Conservation (phyloP, 64 coral and sea anemone species). For the Actinia tenebrosa region DNA sequence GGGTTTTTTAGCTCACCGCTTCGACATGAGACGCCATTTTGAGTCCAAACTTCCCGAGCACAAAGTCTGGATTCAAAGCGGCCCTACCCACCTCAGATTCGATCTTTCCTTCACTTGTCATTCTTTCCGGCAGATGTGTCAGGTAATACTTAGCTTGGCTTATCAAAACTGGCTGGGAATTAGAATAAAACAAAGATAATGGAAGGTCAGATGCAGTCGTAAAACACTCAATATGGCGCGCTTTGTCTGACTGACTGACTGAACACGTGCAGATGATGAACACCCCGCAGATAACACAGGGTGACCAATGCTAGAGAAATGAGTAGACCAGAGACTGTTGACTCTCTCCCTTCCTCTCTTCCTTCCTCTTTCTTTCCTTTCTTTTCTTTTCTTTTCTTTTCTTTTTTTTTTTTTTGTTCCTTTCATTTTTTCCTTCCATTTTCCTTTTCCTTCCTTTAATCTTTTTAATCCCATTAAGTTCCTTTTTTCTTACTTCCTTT, state of each 20-base stretch:
- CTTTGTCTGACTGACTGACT: conserved; percentile 1
- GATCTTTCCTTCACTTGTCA: not conserved
- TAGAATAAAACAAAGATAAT: conserved; percentile 16
- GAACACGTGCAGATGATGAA: not conserved
- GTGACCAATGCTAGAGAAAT: not conserved
- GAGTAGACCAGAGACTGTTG: not conserved
- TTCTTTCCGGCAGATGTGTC: conserved; percentile 15
- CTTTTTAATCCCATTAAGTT: too few relatives aligned
- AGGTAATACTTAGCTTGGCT: not conserved
- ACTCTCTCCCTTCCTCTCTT: too few relatives aligned
- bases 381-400: too few relatives aligned
- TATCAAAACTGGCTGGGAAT: conserved; percentile 17
- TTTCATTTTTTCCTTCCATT: too few relatives aligned
- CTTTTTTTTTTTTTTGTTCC: too few relatives aligned
- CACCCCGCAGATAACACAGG: conserved; percentile 10
- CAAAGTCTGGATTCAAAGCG: conserved; percentile 9
- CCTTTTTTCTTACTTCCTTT: too few relatives aligned
- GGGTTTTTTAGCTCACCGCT: not conserved
- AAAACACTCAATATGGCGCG: not conserved
- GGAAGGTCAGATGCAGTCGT: not conserved
- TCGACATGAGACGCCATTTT: conserved; percentile 7
- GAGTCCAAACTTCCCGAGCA: not conserved
- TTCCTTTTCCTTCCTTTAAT: too few relatives aligned
- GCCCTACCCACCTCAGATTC: conserved; percentile 10
- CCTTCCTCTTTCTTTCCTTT: too few relatives aligned